A percentile compares a stretch with the other conserved stretches of the same genome.
Evolutionary conservation across 92 coral and sea anemone species (phyloP).

Genomic region (Palythoa grandiflora): DNA sequence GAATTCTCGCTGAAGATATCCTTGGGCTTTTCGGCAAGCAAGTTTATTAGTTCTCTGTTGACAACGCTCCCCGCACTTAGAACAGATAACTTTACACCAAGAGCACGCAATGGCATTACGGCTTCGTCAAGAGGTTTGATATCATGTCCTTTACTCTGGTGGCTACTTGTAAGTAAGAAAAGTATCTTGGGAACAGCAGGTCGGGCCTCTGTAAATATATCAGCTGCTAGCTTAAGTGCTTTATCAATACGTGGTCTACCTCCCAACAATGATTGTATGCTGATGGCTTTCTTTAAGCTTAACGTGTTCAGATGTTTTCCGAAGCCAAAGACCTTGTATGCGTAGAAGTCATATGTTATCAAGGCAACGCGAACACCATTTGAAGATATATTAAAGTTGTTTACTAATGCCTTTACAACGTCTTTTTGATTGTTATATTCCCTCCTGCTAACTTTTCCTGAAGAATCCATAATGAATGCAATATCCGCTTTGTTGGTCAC

Average conservation of each 20-base stretch:
- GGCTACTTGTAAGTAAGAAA: slow-evolving; percentile 85
- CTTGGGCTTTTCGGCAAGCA: slow-evolving; percentile 68
- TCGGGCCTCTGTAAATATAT: slow-evolving; percentile 77
- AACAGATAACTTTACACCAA: slow-evolving; percentile 86
- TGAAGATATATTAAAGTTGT: slow-evolving; percentile 75
- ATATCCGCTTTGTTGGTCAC: slow-evolving; percentile 86
- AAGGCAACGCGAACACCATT: slow-evolving; percentile 81
- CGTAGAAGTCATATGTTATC: slow-evolving; percentile 79
- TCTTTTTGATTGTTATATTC: slow-evolving; percentile 83
- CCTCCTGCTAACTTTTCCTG: slow-evolving; percentile 80
- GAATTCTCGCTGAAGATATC: slow-evolving; percentile 80
- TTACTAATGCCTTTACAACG: slow-evolving; percentile 76
- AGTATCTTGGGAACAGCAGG: slow-evolving; percentile 86
- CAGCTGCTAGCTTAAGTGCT: slow-evolving; percentile 77
- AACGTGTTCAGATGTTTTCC: slow-evolving; percentile 62
- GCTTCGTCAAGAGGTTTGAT: slow-evolving; percentile 84
- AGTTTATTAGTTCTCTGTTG: slow-evolving; percentile 56
- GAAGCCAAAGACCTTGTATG: slow-evolving; percentile 75
- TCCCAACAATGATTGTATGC: slow-evolving; percentile 64
- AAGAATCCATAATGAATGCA: slow-evolving; percentile 92
- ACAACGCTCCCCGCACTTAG: slow-evolving; percentile 74
- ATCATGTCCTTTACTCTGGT: slow-evolving; percentile 80
- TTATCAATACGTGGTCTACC: slow-evolving; percentile 91
- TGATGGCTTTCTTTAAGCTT: slow-evolving; percentile 70
- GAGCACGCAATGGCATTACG: slow-evolving; percentile 74